Base-by-base conservation (phyloP, 2,888 invertebrate species). In the Tenthredo livida region DNA sequence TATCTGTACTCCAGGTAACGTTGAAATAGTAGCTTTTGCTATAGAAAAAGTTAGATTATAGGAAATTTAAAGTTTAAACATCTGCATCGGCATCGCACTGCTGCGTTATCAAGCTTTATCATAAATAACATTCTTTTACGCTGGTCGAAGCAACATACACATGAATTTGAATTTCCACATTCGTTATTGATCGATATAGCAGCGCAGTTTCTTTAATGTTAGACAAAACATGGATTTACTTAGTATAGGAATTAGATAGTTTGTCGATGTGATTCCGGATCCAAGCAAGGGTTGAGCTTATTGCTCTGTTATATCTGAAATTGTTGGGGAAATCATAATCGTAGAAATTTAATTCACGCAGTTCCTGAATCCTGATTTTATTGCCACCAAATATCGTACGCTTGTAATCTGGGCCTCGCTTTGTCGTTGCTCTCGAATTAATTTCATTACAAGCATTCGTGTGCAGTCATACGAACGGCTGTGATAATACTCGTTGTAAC, bases 1-100 rank as follows among this genome's bases (percentile, higher is more conserved):
- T 90, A 90, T 90, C 90, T 87, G 87, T 84, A 87, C 86, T 87
- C 86, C 87, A 90, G 90, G 90, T 90, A 90, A 90, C 89, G 88
- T 87, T 85, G 87, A 83, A 65, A 83, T 67, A 83, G 47, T 83
- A 70, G 47, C 83, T 43, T 43, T 70, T 70, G 25, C 47, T 15
- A 12, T n/a, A 47, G 50, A 70, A 83, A 83, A 83, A 80, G 80
- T 80, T 80, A 50, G 80, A 80, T 80, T 80, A 80, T 61, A 80
- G 80, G 61, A 61, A 61, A 80, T 80, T 80, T 40, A 61, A 61
- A 80, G 58, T 80, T 80, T 29, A 33, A 77, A 77, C 77, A 15
- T 33, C 50, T 33, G n/a, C 61, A 61, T 21, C 21, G 17, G 43
- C 40, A 58, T 37, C 40, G 9, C 5, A 43, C 17, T 33, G 29